Conservation (phyloP, 1,140 invertebrate genomes). For the Papilio polyxenes region DNA sequence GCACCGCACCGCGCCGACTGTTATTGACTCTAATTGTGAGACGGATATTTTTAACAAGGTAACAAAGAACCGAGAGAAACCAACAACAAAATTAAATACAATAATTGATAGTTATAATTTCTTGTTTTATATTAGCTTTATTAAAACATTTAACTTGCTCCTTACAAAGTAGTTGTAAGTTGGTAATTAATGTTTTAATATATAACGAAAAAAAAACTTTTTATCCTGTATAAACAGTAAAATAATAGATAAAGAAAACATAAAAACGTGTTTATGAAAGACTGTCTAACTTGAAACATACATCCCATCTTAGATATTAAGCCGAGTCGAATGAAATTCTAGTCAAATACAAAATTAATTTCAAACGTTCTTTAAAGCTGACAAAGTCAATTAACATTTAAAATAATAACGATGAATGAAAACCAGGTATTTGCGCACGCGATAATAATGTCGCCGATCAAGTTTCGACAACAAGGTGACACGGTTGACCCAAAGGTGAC, state of each 20-base stretch:
- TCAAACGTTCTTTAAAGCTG: not conserved
- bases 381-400: constrained; percentile 22
- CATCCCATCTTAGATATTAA: not conserved
- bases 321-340: not conserved
- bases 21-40: constrained; percentile 52
- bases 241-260: too few species aligned
- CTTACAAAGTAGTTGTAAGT: too few species aligned
- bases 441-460: constrained; percentile 73
- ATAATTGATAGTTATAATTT: not conserved
- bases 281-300: not conserved
- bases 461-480: constrained; percentile 76
- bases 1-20: constrained; percentile 62
- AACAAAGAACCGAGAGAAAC: constrained; percentile 9
- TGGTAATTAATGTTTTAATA: not conserved
- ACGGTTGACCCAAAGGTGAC: constrained; percentile 72
- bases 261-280: not conserved
- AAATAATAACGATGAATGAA: constrained; percentile 50
- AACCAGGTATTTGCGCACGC: constrained; percentile 54
- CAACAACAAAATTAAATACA: not conserved
- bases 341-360: not conserved
- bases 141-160: too few species aligned
- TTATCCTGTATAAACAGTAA: too few species aligned
- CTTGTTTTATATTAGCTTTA: too few species aligned
- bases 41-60: constrained; percentile 42
- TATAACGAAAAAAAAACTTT: not conserved